phyloP scores from a whole-genome alignment of 2,797 vertebrate species.

The Mormyrus hasselquistii region DNA sequence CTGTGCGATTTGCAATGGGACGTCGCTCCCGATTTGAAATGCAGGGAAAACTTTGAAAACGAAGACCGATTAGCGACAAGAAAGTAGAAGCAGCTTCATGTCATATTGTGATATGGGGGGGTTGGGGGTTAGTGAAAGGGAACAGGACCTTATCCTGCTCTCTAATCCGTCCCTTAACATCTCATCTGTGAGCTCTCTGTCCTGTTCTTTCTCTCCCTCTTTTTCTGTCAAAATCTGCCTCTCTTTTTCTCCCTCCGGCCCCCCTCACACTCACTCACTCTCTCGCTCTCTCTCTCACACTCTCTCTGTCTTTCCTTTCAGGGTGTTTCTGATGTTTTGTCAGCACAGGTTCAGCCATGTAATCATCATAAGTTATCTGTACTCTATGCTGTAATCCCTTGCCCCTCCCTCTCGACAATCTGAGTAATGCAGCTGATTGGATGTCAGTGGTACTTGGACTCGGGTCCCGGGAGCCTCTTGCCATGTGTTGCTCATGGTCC shows the following conservation, averaged over 20 bases:
- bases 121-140: background rate
- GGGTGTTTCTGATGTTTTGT: background rate
- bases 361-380: constrained; percentile 25
- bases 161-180: background rate
- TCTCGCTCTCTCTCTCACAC: background rate
- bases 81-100: background rate
- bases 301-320: background rate
- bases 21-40: background rate
- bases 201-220: background rate
- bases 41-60: background rate
- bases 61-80: background rate
- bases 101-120: background rate
- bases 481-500: background rate
- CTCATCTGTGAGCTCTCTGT: background rate
- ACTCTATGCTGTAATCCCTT: background rate
- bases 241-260: background rate
- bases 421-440: constrained; percentile 32
- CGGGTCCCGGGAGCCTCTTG: constrained; percentile 22
- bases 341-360: background rate
- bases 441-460: constrained; percentile 21
- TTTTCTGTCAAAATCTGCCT: background rate
- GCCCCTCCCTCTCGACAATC: background rate
- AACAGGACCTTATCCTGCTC: background rate
- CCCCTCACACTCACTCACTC: background rate
- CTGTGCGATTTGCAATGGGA: background rate